phyloP scores from a whole-genome alignment of 2,113 vertebrate genomes.

The Lamprotornis superbus region DNA sequence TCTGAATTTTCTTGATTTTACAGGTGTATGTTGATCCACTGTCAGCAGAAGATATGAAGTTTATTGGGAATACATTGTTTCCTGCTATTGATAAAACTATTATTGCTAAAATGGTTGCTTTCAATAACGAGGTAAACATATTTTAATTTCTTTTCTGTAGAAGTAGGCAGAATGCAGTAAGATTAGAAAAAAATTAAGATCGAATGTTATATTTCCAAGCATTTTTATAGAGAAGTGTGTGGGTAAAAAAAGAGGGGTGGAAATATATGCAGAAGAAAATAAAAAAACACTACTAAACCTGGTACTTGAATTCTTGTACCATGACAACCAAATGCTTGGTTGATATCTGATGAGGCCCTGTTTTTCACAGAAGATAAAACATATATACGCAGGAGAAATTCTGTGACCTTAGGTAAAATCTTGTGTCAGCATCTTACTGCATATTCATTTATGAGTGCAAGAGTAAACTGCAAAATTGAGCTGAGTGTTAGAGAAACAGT shows the following conservation, averaged over 20 bases:
- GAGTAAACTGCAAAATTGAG: not conserved
- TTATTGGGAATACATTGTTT: conserved; percentile 88
- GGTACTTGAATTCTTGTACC: not conserved
- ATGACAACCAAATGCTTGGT: not conserved
- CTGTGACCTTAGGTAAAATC: not conserved
- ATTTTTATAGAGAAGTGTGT: not conserved
- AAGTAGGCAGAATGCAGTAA: not conserved
- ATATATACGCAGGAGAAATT: not conserved
- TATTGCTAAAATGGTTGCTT: conserved; percentile 92
- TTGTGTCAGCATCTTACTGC: not conserved
- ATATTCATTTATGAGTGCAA: not conserved
- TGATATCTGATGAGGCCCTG: not conserved
- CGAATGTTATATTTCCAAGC: not conserved
- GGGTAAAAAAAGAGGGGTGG: not conserved
- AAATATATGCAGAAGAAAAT: not conserved
- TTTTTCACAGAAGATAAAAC: not conserved
- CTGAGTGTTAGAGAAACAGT: not conserved
- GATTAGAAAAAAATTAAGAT: not conserved
- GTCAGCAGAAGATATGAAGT: conserved; percentile 90
- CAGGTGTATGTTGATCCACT: conserved; percentile 96
- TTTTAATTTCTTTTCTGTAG: not conserved
- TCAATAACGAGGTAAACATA: conserved; percentile 87
- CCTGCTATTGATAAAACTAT: conserved; percentile 83
- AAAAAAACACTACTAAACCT: not conserved
- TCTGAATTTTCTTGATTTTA: not conserved